Conservation (phyloP, 2,113 vertebrate species). For the Carollia perspicillata region DNA sequence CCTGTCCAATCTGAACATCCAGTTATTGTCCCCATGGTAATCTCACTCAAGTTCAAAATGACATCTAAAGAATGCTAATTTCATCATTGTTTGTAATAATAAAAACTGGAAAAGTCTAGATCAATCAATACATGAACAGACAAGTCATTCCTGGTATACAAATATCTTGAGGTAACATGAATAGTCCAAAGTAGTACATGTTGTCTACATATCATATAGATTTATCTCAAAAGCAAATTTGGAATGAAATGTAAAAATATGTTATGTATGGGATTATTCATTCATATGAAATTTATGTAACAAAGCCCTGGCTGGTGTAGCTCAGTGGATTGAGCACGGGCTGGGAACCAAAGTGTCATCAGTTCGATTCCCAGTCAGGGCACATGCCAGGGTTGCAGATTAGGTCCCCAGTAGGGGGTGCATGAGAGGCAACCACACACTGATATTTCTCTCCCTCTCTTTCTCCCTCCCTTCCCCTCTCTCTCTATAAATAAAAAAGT, state of each 20-base stretch:
- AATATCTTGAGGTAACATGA: not conserved
- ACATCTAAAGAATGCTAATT: not conserved
- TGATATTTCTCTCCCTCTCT: too few relatives aligned
- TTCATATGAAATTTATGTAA: not conserved
- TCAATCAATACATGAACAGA: not conserved
- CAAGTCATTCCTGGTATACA: not conserved
- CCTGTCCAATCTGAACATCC: not conserved
- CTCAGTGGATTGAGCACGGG: too few relatives aligned
- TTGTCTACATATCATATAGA: not conserved
- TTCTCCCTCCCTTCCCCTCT: too few relatives aligned
- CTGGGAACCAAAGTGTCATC: too few relatives aligned
- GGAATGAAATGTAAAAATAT: not conserved
- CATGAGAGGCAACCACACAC: too few relatives aligned
- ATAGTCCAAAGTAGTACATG: not conserved
- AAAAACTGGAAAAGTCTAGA: not conserved
- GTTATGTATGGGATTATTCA: not conserved
- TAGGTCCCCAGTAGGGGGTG: too few relatives aligned
- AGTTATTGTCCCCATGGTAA: not conserved
- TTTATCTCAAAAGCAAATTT: not conserved
- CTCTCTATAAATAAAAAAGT: too few relatives aligned
- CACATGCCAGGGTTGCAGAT: too few relatives aligned
- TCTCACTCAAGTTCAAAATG: not conserved
- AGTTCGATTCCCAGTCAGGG: too few relatives aligned
- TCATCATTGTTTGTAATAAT: not conserved
- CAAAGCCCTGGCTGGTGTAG: too few relatives aligned